phyloP scores from a whole-genome alignment of 1,140 invertebrate genomes.

The Drosophila varians region DNA sequence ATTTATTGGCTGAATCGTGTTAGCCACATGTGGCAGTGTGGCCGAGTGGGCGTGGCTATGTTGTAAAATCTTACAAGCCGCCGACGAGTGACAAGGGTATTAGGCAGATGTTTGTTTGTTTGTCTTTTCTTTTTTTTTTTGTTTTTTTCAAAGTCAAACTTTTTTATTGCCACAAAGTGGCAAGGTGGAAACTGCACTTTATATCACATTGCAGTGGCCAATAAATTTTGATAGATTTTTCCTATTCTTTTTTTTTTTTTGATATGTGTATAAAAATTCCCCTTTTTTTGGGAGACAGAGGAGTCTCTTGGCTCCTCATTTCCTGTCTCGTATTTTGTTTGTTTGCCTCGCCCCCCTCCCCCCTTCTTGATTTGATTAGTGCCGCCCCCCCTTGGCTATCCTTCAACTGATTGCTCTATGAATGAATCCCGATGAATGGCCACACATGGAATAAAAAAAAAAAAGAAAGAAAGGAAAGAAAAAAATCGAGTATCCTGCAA shows the following conservation, averaged over 20 bases:
- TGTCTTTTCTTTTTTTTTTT: too few relatives aligned
- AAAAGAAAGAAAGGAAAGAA: constrained; percentile 17
- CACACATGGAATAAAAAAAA: constrained; percentile 2
- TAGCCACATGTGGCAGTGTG: constrained; percentile 6
- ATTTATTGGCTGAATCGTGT: constrained; percentile 34
- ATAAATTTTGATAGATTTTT: constrained; percentile 8
- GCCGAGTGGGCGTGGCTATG: constrained; percentile 14
- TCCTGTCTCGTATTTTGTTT: constrained; percentile 41
- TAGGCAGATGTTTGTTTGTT: constrained; percentile 72
- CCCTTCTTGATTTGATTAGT: constrained; percentile 67
- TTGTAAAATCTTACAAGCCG: constrained; percentile 57
- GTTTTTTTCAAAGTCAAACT: constrained; percentile 76
- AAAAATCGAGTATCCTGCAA: too few relatives aligned
- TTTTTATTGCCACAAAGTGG: constrained; percentile 72
- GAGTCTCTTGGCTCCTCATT: constrained; percentile 28
- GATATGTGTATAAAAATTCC: neutral
- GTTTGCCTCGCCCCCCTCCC: constrained; percentile 23
- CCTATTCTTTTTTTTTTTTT: too few relatives aligned
- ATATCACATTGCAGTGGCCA: neutral
- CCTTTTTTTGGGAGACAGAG: neutral
- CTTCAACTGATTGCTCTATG: constrained; percentile 63
- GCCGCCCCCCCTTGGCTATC: constrained; percentile 5
- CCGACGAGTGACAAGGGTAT: constrained; percentile 66
- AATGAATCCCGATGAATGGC: constrained; percentile 70
- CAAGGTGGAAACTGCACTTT: constrained; percentile 26